These are phyloP conservation scores for Silurus aristotelis DNA, from an alignment of 2,797 vertebrate genomes.

Conservation along the genomic window DNA sequence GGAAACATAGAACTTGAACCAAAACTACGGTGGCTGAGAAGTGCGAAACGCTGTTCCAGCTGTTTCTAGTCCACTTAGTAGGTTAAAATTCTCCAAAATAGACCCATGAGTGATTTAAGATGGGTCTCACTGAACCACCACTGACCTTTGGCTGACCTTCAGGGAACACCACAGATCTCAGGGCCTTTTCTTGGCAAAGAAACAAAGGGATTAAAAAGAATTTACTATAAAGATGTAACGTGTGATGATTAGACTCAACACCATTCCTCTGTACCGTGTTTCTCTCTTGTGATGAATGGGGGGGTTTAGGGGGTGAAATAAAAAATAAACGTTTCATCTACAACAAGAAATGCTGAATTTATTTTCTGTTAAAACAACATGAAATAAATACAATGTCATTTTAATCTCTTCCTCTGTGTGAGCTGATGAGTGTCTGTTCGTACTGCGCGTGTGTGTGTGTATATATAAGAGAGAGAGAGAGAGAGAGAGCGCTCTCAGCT, in stretches of 20 bases:
- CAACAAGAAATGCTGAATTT: conserved; percentile 73
- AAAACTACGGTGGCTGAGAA: too few relatives aligned
- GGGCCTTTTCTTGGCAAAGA: not conserved
- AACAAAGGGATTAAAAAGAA: not conserved
- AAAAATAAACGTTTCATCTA: conserved; percentile 35
- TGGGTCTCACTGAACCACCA: too few relatives aligned
- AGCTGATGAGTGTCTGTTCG: conserved; percentile 55
- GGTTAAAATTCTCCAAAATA: not conserved
- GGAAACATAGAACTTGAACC: too few relatives aligned
- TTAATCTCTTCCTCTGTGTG: conserved; percentile 62
- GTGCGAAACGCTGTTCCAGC: too few relatives aligned
- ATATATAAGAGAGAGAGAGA: not conserved
- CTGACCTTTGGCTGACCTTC: not conserved
- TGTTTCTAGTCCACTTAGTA: not conserved
- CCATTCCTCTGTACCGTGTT: not conserved
- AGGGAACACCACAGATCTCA: not conserved
- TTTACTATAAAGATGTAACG: not conserved
- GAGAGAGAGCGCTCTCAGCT: not conserved
- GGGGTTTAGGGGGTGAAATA: not conserved
- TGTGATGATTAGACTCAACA: not conserved
- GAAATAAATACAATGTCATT: conserved; percentile 72
- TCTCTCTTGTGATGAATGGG: too few relatives aligned
- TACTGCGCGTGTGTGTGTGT: conserved; percentile 14
- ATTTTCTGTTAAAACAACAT: conserved; percentile 79
- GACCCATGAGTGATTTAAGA: too few relatives aligned